Evolutionary conservation across 1,140 invertebrate species (phyloP).

Genomic region (Brachionus rotundiformis): DNA sequence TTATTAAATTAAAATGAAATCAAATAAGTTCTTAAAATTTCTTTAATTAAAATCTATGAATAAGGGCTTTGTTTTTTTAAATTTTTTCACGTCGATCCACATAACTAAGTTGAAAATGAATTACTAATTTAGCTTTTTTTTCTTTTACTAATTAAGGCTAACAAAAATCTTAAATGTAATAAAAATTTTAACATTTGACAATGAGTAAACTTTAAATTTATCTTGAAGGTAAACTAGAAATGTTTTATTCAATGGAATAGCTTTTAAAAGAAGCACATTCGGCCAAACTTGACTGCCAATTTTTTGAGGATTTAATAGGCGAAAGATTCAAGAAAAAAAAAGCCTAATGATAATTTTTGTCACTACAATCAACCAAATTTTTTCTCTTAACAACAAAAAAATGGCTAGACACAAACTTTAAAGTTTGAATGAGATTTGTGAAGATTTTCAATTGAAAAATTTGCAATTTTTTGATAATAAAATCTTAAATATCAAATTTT

Average conservation of each 20-base stretch:
- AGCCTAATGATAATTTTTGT: conserved; percentile 5
- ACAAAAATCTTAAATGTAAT: neutral
- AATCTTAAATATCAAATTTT: conserved; percentile 22
- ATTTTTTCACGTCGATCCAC: neutral
- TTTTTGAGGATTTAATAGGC: neutral
- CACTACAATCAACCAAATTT: neutral
- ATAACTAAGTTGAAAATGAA: neutral
- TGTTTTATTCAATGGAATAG: too few species aligned
- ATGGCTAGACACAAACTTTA: conserved; percentile 24
- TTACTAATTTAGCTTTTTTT: too few species aligned
- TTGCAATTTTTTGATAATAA: conserved; percentile 31
- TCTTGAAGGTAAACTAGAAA: too few species aligned
- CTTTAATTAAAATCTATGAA: neutral
- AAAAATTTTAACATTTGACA: neutral
- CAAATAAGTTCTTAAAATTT: neutral
- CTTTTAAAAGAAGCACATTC: too few species aligned
- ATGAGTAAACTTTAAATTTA: too few species aligned
- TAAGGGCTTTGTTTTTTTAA: neutral
- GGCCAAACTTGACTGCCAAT: neutral
- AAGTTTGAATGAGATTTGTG: conserved; percentile 27
- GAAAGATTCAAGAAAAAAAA: neutral
- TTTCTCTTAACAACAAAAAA: conserved; percentile 28
- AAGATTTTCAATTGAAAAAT: conserved; percentile 32
- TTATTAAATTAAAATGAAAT: neutral
- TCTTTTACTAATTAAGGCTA: too few species aligned